Percentiles rank a stretch among this genome's conserved stretches.
phyloP scores from a whole-genome alignment of 2,113 vertebrate genomes.

The mouse (Mus musculus) region DNA sequence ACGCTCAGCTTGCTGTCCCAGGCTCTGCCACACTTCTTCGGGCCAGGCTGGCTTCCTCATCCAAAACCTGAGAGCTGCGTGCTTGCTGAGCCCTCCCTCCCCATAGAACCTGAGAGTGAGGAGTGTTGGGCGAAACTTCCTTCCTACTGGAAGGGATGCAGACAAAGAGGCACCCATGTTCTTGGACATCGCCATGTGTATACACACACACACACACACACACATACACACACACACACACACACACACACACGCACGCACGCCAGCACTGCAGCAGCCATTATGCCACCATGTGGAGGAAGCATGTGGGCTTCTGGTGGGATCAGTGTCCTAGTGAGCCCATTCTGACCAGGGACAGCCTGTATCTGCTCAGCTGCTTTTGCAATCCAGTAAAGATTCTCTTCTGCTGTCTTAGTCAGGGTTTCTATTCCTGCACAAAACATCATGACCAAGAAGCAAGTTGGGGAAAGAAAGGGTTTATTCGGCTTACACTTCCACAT shows the following conservation, averaged over 20 bases:
- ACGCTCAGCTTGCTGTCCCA: no score
- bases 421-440: no score
- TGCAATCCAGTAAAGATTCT: not conserved
- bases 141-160: not conserved
- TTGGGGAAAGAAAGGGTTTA: no score
- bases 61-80: not conserved
- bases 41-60: not conserved
- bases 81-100: not conserved
- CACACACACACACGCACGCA: fast-evolving
- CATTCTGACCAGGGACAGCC: not conserved
- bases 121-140: not conserved
- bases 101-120: not conserved
- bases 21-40: no score
- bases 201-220: no score
- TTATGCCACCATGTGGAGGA: not conserved
- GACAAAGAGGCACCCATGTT: not conserved
- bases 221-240: no score
- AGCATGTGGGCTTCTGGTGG: not conserved
- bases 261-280: no score
- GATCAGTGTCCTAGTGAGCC: not conserved
- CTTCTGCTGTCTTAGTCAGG: no score
- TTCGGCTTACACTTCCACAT: no score
- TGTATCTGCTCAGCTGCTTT: not conserved
- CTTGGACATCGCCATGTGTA: not conserved
- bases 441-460: no score